A percentile compares a stretch with the other conserved stretches of the same genome.
Conservation (phyloP, 2,113 vertebrate species). For the Indri indri region DNA sequence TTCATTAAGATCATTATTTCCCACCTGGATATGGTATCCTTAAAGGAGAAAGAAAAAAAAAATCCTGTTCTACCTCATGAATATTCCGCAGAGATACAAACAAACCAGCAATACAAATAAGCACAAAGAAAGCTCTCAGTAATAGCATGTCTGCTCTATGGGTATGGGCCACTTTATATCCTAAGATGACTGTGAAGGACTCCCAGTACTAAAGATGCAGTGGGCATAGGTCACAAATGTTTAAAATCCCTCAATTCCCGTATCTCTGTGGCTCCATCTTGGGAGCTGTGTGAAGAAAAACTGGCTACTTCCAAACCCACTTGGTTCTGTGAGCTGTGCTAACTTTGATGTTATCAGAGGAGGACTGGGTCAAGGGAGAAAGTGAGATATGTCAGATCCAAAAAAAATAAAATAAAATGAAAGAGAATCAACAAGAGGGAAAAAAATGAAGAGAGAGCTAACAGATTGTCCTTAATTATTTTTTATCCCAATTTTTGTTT, state of each 20-base stretch:
- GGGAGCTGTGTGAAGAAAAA: not conserved
- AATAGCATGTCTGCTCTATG: not conserved
- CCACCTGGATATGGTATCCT: conserved; percentile 70
- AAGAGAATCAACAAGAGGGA: not conserved
- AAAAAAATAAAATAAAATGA: too few relatives aligned
- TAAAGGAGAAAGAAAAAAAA: conserved; percentile 20
- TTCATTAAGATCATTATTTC: conserved; percentile 68
- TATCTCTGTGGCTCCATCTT: not conserved
- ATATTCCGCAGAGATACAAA: conserved; percentile 46
- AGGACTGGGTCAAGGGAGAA: not conserved
- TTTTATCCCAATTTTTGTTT: conserved; percentile 18
- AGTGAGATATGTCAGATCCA: not conserved
- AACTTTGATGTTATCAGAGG: not conserved
- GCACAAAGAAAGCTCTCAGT: not conserved
- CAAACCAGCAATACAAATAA: conserved; percentile 1
- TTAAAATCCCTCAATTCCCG: not conserved
- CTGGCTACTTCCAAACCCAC: not conserved
- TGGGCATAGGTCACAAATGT: not conserved
- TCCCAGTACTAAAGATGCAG: not conserved
- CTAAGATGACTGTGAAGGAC: not conserved
- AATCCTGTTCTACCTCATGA: conserved; percentile 53
- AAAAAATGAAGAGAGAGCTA: not conserved
- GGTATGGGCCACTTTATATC: not conserved
- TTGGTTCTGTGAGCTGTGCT: not conserved
- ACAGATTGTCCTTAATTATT: not conserved